These are phyloP conservation scores for Crenuchus spilurus DNA, from an alignment of 2,797 vertebrate genomes.

Conservation along the genomic window DNA sequence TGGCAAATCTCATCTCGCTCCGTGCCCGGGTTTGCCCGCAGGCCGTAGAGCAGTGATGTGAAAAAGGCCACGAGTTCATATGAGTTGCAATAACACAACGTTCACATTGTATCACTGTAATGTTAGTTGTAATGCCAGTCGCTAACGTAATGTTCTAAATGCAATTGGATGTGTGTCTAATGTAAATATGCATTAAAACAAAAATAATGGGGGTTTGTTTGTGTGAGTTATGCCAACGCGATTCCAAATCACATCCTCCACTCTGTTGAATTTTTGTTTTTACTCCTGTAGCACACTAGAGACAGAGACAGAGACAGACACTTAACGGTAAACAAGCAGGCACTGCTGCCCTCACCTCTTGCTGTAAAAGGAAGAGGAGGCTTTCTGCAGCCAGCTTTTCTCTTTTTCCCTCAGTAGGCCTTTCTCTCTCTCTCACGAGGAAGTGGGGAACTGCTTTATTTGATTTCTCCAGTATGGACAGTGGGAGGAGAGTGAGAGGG, in stretches of 20 bases:
- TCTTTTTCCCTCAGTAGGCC: not conserved
- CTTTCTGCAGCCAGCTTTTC: constrained; percentile 27
- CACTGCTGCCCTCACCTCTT: not conserved
- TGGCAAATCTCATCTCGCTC: constrained; percentile 46
- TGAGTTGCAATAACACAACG: constrained; percentile 31
- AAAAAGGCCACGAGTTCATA: constrained; percentile 30
- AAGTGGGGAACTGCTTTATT: constrained; percentile 28
- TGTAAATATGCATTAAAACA: constrained; percentile 1
- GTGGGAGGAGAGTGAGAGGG: constrained; percentile 25
- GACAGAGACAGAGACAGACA: constrained; percentile 9
- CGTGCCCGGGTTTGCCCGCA: not conserved
- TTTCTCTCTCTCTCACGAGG: not conserved
- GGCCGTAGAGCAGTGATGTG: not conserved
- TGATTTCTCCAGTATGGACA: constrained; percentile 37
- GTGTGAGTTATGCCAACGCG: not conserved
- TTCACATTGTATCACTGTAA: not conserved
- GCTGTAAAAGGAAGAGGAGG: constrained; percentile 6
- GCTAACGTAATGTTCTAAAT: not conserved
- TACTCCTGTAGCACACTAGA: not conserved
- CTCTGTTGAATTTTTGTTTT: constrained; percentile 15
- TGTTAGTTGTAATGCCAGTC: not conserved
- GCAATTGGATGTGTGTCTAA: not conserved
- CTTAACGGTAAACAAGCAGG: constrained; percentile 27
- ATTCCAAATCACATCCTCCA: constrained; percentile 9
- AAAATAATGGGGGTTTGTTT: not conserved